phyloP scores from a whole-genome alignment of 1,140 invertebrate genomes.

The Drosophila grimshawi region DNA sequence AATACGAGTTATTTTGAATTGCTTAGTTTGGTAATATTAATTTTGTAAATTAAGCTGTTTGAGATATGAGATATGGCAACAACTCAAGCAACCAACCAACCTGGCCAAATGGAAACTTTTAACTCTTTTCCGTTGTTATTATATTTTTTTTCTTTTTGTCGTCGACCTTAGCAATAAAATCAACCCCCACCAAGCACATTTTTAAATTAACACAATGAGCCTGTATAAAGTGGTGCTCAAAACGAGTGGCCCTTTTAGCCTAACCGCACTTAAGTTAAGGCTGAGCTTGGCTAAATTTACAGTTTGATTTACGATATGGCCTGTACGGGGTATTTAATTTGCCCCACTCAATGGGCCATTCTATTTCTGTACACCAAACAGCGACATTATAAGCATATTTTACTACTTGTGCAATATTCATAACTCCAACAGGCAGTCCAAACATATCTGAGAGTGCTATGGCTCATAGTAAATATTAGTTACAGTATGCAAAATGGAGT shows the following conservation, averaged over 20 bases:
- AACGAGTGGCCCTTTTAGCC: background rate
- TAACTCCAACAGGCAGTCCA: too few species aligned
- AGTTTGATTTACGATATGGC: slow-evolving; percentile 6
- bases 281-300: background rate
- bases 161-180: too few species aligned
- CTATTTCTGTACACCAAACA: too few species aligned
- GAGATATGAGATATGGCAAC: background rate
- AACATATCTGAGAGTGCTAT: too few species aligned
- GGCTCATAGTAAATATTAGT: too few species aligned
- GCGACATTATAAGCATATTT: too few species aligned
- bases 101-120: background rate
- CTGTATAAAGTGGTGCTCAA: background rate
- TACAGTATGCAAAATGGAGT: too few species aligned
- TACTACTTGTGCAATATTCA: too few species aligned
- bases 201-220: background rate
- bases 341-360: background rate
- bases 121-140: too few species aligned
- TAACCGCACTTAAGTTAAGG: background rate
- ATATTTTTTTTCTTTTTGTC: background rate
- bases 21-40: slow-evolving; percentile 7
- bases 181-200: background rate
- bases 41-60: slow-evolving; percentile 13
- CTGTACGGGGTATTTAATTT: background rate
- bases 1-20: slow-evolving; percentile 29
- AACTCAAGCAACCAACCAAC: background rate